Conservation (phyloP, 2,888 invertebrate species). For the Noctua fimbriata region DNA sequence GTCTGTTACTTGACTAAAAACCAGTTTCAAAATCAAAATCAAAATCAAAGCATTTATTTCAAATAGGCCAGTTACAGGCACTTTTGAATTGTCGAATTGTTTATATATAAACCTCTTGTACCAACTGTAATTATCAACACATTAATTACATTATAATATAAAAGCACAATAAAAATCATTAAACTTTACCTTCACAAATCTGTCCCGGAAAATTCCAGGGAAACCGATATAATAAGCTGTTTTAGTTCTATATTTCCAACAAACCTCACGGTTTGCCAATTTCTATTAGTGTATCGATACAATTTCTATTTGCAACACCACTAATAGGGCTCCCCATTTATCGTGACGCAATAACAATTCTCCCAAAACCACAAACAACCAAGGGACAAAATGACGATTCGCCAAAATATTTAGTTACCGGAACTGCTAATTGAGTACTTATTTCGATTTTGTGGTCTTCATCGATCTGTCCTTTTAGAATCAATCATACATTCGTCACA, state of each 20-base stretch:
- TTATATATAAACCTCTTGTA: background rate
- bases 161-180: background rate
- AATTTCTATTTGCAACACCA: conserved; percentile 9
- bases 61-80: no score
- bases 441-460: background rate
- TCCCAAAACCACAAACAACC: background rate
- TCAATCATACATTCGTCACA: background rate
- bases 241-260: background rate
- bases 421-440: background rate
- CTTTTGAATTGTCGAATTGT: no score
- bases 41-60: no score
- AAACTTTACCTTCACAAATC: background rate
- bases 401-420: background rate
- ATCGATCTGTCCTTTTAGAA: background rate
- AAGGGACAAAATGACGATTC: background rate
- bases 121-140: background rate
- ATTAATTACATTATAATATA: background rate
- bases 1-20: background rate
- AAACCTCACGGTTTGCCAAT: background rate
- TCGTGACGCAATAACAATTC: background rate
- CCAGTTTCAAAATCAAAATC: no score
- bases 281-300: background rate
- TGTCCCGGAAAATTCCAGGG: background rate
- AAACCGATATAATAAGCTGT: background rate
- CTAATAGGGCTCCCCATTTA: background rate